These are phyloP conservation scores for Uromys caudimaculatus DNA, from an alignment of 2,797 vertebrate species.

Conservation along the genomic window DNA sequence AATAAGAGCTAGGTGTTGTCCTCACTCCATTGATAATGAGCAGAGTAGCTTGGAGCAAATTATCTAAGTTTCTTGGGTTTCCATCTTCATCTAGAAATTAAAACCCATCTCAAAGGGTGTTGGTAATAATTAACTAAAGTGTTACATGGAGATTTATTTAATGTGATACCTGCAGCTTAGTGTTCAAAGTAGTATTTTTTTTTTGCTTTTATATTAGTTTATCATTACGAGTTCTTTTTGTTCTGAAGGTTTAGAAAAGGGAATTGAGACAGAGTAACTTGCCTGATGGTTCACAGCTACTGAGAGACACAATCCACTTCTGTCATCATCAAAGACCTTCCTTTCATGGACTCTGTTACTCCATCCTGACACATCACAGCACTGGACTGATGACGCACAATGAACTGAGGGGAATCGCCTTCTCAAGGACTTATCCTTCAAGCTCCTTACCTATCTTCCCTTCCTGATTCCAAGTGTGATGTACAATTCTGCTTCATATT, in stretches of 20 bases:
- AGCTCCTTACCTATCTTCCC: not conserved
- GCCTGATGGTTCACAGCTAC: not conserved
- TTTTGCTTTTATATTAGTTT: not conserved
- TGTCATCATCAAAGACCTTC: not conserved
- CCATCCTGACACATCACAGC: not conserved
- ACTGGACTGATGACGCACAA: not conserved
- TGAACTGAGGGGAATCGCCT: not conserved
- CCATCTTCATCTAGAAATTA: not conserved
- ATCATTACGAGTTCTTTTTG: not conserved
- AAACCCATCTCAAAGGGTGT: not conserved
- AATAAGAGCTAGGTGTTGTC: not conserved
- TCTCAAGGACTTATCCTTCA: not conserved
- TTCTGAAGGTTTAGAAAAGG: not conserved
- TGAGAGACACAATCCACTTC: not conserved
- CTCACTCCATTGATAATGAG: not conserved
- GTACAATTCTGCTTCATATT: not conserved
- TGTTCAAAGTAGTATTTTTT: not conserved
- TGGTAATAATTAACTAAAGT: not conserved
- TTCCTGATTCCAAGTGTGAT: not conserved
- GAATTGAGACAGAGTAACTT: not conserved
- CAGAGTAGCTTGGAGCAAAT: not conserved
- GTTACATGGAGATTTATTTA: not conserved
- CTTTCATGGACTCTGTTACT: not conserved
- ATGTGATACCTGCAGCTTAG: not conserved
- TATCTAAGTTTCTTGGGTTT: not conserved